Conservation (phyloP, 2,888 invertebrate genomes). For the Spilosoma lubricipeda region DNA sequence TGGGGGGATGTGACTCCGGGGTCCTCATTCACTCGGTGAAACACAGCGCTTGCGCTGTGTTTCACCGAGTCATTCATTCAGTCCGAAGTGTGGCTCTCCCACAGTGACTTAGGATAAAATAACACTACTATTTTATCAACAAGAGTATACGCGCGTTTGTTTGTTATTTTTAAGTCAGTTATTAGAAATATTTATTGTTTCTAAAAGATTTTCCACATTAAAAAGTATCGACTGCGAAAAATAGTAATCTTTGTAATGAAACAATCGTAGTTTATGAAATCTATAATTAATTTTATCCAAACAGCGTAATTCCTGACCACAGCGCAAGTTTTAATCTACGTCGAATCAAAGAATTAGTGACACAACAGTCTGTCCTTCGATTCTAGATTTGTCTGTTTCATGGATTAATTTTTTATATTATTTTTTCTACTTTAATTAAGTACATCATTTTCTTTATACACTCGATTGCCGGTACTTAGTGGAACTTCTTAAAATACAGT, state of each 20-base stretch:
- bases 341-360: background rate
- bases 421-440: background rate
- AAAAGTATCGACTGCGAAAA: background rate
- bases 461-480: too few species aligned
- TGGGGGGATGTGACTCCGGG: too few species aligned
- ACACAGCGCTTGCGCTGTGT: too few species aligned
- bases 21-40: too few species aligned
- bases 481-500: too few species aligned
- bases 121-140: too few species aligned
- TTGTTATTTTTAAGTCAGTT: background rate
- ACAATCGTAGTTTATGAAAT: slow-evolving; percentile 12
- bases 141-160: too few species aligned
- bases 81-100: too few species aligned
- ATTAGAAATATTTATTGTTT: background rate
- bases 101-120: too few species aligned
- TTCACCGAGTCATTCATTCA: too few species aligned
- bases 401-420: background rate
- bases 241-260: background rate
- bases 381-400: slow-evolving; percentile 1
- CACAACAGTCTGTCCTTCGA: background rate
- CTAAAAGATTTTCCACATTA: background rate
- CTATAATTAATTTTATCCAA: slow-evolving; percentile 19
- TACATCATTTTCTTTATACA: too few species aligned
- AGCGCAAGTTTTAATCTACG: slow-evolving; percentile 11
- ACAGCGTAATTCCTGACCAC: slow-evolving; percentile 13